Percentiles rank a stretch among this genome's conserved stretches.
phyloP scores from a whole-genome alignment of 2,797 vertebrate species.

The Mormyrus hasselquistii region DNA sequence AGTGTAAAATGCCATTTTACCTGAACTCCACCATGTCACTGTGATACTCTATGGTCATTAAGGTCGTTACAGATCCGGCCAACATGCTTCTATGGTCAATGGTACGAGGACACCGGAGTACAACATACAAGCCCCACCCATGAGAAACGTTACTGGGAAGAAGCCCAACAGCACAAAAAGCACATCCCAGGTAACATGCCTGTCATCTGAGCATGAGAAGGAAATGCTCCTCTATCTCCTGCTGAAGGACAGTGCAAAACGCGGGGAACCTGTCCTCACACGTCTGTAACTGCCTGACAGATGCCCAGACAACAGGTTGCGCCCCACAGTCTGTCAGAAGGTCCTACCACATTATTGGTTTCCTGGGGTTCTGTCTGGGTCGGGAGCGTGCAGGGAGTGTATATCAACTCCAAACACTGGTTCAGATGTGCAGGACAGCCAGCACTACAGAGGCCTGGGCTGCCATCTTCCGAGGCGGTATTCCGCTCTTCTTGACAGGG shows the following conservation, averaged over 20 bases:
- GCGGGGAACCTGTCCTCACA: background rate
- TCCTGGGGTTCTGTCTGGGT: background rate
- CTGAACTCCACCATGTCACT: background rate
- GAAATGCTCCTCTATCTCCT: background rate
- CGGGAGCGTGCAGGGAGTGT: background rate
- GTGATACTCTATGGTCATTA: background rate
- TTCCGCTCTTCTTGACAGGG: background rate
- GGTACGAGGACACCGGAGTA: background rate
- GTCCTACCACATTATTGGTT: background rate
- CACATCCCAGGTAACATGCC: background rate
- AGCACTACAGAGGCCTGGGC: background rate
- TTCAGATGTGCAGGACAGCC: background rate
- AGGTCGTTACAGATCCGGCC: background rate
- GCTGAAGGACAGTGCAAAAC: background rate
- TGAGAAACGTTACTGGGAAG: background rate
- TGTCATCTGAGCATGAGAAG: background rate
- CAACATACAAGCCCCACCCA: background rate
- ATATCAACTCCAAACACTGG: background rate
- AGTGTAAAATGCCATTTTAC: background rate
- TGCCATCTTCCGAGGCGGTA: background rate
- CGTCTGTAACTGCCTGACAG: background rate
- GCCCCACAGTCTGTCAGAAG: background rate
- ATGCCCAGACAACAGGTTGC: constrained; percentile 10
- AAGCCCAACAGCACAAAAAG: background rate
- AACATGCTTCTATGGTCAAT: background rate